Evolutionary conservation across 2,113 vertebrate genomes (phyloP), one percentile per base, ranked within the genome.

Genomic region (Anarhynchus alexandrinus): DNA sequence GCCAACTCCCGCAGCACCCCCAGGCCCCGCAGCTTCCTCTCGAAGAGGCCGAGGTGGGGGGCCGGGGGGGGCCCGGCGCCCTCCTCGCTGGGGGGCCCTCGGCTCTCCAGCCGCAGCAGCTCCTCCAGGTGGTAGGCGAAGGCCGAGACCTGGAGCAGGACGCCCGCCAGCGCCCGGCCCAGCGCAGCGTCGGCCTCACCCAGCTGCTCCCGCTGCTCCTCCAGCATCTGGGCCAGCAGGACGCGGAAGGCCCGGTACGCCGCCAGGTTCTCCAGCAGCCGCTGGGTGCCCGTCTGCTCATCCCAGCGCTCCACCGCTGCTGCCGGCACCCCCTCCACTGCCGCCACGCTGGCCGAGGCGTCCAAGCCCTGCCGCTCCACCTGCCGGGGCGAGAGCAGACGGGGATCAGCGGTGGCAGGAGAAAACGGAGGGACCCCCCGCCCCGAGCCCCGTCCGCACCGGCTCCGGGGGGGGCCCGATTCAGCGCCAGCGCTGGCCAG

Each of bases 1-100:
- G 96, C 97, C 90, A 98, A 98, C 93, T 98, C 98, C 47, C 91
- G 98, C 52, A 98, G 95, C 93, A 98, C 98, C 5, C 98, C 97
- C 34, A 98, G 85, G 54, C 98, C 98, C 92, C 97, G 96, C 38
- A 98, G 76, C 96, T 98, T 98, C 92, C 97, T 97, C 91, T 98
- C 97, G 0, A 98, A 98, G 61, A 97, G 97, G 67, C 94, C 26
- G 7, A 88, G 96, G 11, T 23, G 78, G 11, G 81, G 71, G 9
- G 2, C 5, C 0, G 29, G 9, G 1, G 55, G 36, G 2, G 71
- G 57, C 5, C 11, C 47, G 2, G 73, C 80, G 5, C 4, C 43
- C 19, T 97, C 93, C 79, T 96, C 88, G 5, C 30, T 51, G 11
- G 95, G 82, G 8, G 95, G 65, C 11, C 96, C 77, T 3, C 61